Conservation (phyloP, 2,888 invertebrate species). For the Pachycephus smyrnensis region DNA sequence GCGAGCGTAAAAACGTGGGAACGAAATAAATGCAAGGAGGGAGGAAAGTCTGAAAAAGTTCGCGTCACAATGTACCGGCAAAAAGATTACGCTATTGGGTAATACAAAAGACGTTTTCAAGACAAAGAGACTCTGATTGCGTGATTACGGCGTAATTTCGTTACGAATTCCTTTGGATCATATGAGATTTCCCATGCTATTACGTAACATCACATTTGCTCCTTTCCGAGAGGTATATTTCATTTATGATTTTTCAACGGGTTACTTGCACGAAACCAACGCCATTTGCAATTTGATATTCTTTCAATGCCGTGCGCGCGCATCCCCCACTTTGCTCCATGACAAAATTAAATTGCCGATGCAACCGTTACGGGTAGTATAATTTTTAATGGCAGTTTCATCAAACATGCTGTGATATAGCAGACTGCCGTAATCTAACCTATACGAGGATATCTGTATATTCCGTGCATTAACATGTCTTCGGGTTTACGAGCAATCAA, state of each 20-base stretch:
- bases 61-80: not conserved
- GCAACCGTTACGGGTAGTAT: not conserved
- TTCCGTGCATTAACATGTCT: not conserved
- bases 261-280: not conserved
- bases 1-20: not conserved
- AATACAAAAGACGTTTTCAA: not conserved
- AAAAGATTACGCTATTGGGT: not conserved
- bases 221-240: not conserved
- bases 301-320: not conserved
- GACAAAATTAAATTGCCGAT: not conserved
- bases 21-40: not conserved
- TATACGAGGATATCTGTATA: not conserved
- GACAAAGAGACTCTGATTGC: not conserved
- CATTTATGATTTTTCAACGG: not conserved
- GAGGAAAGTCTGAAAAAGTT: not conserved
- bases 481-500: not conserved
- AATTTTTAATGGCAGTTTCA: not conserved
- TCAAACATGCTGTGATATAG: not conserved
- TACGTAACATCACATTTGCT: not conserved
- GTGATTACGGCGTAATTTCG: not conserved
- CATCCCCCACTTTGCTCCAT: not conserved
- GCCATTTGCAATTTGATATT: not conserved
- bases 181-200: not conserved
- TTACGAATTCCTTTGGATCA: not conserved
- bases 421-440: not conserved